phyloP scores from a whole-genome alignment of 2,113 vertebrate species.

The Myiozetetes cayanensis region DNA sequence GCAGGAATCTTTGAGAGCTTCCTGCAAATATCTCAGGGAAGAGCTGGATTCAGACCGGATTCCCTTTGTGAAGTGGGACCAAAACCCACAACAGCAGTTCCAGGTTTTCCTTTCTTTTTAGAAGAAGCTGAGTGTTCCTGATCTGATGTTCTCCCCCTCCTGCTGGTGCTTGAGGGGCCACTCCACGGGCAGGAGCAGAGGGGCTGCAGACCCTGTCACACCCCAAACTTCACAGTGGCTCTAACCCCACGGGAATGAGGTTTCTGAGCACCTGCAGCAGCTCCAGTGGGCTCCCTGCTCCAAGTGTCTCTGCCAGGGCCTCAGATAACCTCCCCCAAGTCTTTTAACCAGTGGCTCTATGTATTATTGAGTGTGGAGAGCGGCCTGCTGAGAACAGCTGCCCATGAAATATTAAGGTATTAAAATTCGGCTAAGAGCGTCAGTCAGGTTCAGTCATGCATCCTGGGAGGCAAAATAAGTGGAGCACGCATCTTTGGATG shows the following conservation, averaged over 20 bases:
- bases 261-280: neutral
- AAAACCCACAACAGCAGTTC: neutral
- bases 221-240: neutral
- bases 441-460: slow-evolving; percentile 12
- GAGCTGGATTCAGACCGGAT: neutral
- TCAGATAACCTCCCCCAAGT: slow-evolving; percentile 40
- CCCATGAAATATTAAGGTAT: slow-evolving; percentile 71
- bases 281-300: neutral
- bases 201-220: neutral
- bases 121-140: neutral
- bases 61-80: neutral
- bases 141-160: neutral
- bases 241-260: neutral
- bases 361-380: slow-evolving; percentile 61
- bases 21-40: neutral
- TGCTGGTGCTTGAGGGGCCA: neutral
- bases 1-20: neutral
- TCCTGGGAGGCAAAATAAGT: slow-evolving; percentile 31
- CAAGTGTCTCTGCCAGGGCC: neutral
- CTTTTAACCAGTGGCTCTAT: slow-evolving; percentile 34
- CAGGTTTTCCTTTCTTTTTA: neutral
- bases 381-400: slow-evolving; percentile 51
- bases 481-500: neutral
- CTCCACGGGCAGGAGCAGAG: neutral
- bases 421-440: slow-evolving; percentile 50